Conservation (phyloP, 1,140 invertebrate species). For the Bombus superbus region DNA sequence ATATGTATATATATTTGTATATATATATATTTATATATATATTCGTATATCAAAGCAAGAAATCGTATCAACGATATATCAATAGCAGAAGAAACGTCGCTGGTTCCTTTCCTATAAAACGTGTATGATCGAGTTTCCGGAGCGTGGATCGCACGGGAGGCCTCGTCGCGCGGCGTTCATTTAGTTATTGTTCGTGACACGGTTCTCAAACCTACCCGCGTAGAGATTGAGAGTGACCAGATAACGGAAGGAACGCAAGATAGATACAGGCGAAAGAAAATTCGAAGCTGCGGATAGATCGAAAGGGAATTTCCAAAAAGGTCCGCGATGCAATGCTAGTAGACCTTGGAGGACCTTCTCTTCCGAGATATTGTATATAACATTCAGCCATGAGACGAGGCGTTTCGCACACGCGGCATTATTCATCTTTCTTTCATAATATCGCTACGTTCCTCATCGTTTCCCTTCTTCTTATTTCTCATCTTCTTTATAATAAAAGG, state of each 20-base stretch:
- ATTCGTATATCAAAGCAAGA: slow-evolving; percentile 52
- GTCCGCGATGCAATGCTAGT: too few relatives aligned
- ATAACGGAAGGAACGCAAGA: slow-evolving; percentile 39
- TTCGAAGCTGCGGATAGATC: slow-evolving; percentile 25
- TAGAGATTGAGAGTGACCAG: slow-evolving; percentile 43
- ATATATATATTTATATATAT: slow-evolving; percentile 46
- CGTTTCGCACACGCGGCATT: slow-evolving; percentile 2
- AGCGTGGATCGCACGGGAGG: slow-evolving; percentile 28
- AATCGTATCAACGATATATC: slow-evolving; percentile 36
- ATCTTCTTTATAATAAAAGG: slow-evolving; percentile 22
- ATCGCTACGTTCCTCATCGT: neutral
- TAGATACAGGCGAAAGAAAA: slow-evolving; percentile 29
- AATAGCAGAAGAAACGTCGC: slow-evolving; percentile 37
- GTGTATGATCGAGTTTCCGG: neutral
- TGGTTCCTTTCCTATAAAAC: slow-evolving; percentile 12
- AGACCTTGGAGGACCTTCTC: neutral
- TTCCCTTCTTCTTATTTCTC: neutral
- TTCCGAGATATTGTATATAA: neutral
- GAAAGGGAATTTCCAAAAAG: slow-evolving; percentile 9
- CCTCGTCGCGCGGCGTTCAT: slow-evolving; percentile 29
- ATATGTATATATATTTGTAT: slow-evolving; percentile 37
- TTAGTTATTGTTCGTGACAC: slow-evolving; percentile 36
- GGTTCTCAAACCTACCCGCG: slow-evolving; percentile 34
- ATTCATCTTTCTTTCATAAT: slow-evolving; percentile 4
- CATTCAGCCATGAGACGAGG: slow-evolving; percentile 39